Conservation (phyloP, 1,140 invertebrate species). For the Aphidius ervi region DNA sequence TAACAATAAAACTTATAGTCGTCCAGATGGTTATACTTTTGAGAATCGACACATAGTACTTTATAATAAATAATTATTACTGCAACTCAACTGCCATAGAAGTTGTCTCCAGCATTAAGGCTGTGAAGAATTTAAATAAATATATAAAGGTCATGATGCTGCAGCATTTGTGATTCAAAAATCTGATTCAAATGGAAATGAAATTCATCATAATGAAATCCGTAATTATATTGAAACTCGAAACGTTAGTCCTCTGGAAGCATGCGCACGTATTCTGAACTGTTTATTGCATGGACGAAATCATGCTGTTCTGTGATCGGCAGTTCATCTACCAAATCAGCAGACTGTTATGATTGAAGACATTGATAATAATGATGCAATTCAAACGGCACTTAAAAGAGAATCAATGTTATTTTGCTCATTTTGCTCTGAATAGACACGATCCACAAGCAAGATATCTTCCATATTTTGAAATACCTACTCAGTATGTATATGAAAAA, state of each 20-base stretch:
- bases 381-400: not conserved
- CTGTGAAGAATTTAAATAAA: slow-evolving; percentile 20
- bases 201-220: not conserved
- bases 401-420: not conserved
- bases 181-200: not conserved
- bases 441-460: not conserved
- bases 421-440: not conserved
- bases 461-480: not conserved
- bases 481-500: not conserved
- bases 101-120: slow-evolving; percentile 17
- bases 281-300: not conserved
- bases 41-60: slow-evolving; percentile 20
- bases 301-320: not conserved
- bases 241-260: not conserved
- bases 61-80: slow-evolving; percentile 10
- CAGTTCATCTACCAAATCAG: not conserved
- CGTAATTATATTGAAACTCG: slow-evolving; percentile 1
- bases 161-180: slow-evolving; percentile 1
- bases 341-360: not conserved
- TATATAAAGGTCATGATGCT: slow-evolving; percentile 14
- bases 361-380: not conserved
- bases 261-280: not conserved
- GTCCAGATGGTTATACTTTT: too few species aligned
- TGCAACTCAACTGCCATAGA: slow-evolving; percentile 19
- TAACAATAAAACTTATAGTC: not conserved